phyloP scores from a whole-genome alignment of 2,888 invertebrate genomes.

The Archaeoteleia sp. region DNA sequence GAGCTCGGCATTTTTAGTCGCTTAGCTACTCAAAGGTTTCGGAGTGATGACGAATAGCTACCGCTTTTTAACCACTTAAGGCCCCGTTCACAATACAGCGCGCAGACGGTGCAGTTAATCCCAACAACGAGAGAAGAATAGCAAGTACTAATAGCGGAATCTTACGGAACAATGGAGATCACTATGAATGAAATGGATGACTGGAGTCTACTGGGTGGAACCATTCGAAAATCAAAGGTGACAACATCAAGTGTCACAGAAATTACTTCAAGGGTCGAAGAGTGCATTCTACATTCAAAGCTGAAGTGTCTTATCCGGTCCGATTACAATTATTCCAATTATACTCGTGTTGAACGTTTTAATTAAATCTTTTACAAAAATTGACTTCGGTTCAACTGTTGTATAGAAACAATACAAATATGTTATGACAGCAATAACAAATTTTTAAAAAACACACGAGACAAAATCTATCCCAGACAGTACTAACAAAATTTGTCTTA shows the following conservation, averaged over 20 bases:
- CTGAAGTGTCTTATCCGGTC: too few species aligned
- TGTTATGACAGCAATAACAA: too few species aligned
- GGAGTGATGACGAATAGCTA: conserved; percentile 44
- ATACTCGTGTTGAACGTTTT: too few species aligned
- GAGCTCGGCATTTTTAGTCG: conserved; percentile 42
- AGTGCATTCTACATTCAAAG: too few species aligned
- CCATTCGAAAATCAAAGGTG: conserved; percentile 26
- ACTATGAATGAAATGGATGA: conserved; percentile 48
- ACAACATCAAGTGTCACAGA: conserved; percentile 9
- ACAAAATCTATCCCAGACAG: too few species aligned
- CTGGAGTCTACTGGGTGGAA: conserved; percentile 21
- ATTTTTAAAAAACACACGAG: too few species aligned
- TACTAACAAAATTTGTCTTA: too few species aligned
- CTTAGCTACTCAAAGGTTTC: conserved; percentile 48
- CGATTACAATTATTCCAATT: too few species aligned
- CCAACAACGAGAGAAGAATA: conserved; percentile 50
- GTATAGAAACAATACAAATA: too few species aligned
- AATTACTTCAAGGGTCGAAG: too few species aligned
- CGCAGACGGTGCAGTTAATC: conserved; percentile 51
- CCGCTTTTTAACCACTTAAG: conserved; percentile 51
- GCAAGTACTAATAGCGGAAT: conserved; percentile 51
- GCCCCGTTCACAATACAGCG: conserved; percentile 36
- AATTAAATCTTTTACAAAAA: too few species aligned
- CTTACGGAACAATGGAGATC: conserved; percentile 48
- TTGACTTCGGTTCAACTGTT: too few species aligned